Conservation (phyloP, 2,113 vertebrate genomes). For the Pterophyllum scalare region DNA sequence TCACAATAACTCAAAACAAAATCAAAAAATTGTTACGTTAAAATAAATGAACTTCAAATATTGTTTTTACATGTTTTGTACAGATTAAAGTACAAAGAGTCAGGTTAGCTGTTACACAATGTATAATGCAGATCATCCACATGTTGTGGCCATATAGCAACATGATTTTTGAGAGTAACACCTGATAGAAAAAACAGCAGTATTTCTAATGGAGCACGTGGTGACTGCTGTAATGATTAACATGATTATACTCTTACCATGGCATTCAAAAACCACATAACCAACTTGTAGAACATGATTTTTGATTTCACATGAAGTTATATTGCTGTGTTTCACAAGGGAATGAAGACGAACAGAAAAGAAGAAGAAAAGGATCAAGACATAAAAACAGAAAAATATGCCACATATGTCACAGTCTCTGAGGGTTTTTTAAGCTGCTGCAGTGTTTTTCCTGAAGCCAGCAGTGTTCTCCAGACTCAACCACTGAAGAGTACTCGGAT, state of each 20-base stretch:
- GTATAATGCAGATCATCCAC: background rate
- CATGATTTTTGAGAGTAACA: background rate
- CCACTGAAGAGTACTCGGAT: constrained; percentile 17
- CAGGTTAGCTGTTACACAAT: background rate
- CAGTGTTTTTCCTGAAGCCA: background rate
- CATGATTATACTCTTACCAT: too few relatives aligned
- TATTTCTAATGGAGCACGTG: background rate
- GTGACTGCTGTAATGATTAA: background rate
- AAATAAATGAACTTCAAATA: background rate
- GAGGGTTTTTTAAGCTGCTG: constrained; percentile 11
- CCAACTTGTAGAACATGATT: background rate
- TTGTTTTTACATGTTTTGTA: too few relatives aligned
- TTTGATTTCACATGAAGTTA: background rate
- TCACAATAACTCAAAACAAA: background rate
- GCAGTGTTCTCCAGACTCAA: constrained; percentile 10
- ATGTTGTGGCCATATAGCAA: background rate
- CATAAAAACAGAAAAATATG: constrained; percentile 2
- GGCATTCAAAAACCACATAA: background rate
- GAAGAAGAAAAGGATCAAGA: constrained; percentile 6
- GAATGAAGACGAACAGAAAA: background rate
- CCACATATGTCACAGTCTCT: constrained; percentile 16
- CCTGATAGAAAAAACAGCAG: background rate
- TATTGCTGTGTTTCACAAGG: background rate
- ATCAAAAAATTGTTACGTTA: background rate
- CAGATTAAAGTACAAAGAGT: background rate